A percentile compares a stretch with the other conserved stretches of the same genome.
These are phyloP conservation scores for Pelvicachromis taeniatus DNA, from an alignment of 2,113 vertebrate genomes.

Conservation along the genomic window DNA sequence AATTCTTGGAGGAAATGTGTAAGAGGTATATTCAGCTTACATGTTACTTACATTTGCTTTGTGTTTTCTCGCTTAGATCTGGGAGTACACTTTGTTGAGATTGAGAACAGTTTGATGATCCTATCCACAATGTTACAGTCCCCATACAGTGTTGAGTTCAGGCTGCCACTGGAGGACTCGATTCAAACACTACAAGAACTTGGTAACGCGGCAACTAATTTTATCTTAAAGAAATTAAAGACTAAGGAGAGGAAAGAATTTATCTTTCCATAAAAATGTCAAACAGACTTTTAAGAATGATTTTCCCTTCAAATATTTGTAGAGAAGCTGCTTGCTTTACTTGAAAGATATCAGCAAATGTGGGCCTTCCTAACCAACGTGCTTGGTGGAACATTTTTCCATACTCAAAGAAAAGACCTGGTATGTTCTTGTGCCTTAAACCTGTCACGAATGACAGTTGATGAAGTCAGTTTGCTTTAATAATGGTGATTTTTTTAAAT, in stretches of 20 bases:
- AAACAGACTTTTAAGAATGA: neutral
- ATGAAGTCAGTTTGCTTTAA: neutral
- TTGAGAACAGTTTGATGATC: conserved; percentile 71
- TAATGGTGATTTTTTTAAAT: neutral
- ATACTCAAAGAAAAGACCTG: conserved; percentile 61
- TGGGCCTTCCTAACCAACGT: conserved; percentile 80
- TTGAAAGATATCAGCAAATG: conserved; percentile 76
- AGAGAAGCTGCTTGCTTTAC: conserved; percentile 72
- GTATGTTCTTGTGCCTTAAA: conserved; percentile 53
- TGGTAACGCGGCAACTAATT: conserved; percentile 58
- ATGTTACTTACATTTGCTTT: neutral
- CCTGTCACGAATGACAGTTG: neutral
- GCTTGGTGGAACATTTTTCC: conserved; percentile 67
- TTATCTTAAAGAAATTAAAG: neutral
- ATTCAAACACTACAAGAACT: conserved; percentile 65
- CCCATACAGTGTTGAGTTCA: conserved; percentile 59
- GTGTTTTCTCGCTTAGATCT: conserved; percentile 58
- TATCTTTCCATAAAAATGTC: neutral
- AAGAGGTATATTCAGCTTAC: neutral
- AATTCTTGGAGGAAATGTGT: neutral
- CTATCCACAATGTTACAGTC: conserved; percentile 73
- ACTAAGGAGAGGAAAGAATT: neutral
- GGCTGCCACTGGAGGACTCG: conserved; percentile 68
- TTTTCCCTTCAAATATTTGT: neutral
- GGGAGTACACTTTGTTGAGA: conserved; percentile 57